phyloP scores from a whole-genome alignment of 1,140 invertebrate genomes.

The Pseudachorutes palmiensis region DNA sequence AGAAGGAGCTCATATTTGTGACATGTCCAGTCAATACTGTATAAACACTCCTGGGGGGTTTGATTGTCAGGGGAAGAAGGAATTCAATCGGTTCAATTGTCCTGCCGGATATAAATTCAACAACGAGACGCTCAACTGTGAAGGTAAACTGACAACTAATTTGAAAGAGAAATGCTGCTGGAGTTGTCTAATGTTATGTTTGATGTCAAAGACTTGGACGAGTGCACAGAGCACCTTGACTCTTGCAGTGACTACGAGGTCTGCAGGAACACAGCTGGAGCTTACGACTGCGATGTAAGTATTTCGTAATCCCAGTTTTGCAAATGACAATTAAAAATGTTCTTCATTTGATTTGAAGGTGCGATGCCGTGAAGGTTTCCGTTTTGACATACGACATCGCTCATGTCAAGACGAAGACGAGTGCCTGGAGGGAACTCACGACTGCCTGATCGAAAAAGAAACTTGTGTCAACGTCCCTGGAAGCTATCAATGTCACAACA shows the following conservation, averaged over 20 bases:
- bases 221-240: constrained; percentile 46
- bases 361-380: constrained; percentile 30
- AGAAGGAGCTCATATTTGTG: constrained; percentile 53
- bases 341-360: no score
- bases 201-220: constrained; percentile 50
- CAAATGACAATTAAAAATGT: no score
- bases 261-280: constrained; percentile 42
- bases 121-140: constrained; percentile 47
- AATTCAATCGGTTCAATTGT: constrained; percentile 45
- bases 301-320: no score
- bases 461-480: constrained; percentile 42
- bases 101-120: constrained; percentile 61
- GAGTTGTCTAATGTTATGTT: neutral
- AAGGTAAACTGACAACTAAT: constrained; percentile 45
- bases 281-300: constrained; percentile 43
- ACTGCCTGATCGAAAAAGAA: constrained; percentile 42
- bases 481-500: constrained; percentile 42
- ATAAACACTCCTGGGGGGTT: constrained; percentile 61
- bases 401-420: constrained; percentile 47
- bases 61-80: constrained; percentile 49
- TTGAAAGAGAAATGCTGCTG: neutral
- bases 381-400: constrained; percentile 30
- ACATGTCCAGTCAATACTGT: constrained; percentile 54
- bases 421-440: constrained; percentile 45
- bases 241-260: constrained; percentile 39